phyloP scores from a whole-genome alignment of 2,888 invertebrate species.

The Acanthococcus lagerstroemiae region DNA sequence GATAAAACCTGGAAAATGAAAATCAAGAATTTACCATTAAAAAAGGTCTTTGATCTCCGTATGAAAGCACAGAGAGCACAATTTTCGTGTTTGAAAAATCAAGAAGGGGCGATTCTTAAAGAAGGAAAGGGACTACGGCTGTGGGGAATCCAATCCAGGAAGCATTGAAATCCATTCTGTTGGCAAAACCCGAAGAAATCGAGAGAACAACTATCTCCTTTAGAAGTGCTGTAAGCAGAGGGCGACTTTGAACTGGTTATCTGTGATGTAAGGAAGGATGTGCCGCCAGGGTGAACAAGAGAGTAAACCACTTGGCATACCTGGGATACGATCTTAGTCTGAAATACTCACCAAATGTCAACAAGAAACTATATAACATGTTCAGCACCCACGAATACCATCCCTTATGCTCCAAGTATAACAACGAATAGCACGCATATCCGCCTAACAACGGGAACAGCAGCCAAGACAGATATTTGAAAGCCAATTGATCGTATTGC shows the following conservation, averaged over 20 bases:
- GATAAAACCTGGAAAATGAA: constrained; percentile 66
- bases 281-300: too few species aligned
- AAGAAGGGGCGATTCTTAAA: not conserved
- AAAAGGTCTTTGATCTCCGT: constrained; percentile 1
- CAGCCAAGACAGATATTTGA: constrained; percentile 91
- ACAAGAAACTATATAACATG: constrained; percentile 93
- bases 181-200: too few species aligned
- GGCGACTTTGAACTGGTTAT: too few species aligned
- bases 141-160: not conserved
- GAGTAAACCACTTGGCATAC: too few species aligned
- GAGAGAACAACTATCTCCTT: too few species aligned
- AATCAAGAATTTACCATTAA: too few species aligned
- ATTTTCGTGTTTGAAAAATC: not conserved
- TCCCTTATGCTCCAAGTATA: constrained; percentile 95
- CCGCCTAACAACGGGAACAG: constrained; percentile 85
- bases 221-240: too few species aligned
- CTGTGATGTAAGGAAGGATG: too few species aligned
- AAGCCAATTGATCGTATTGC: constrained; percentile 88
- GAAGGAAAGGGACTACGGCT: not conserved
- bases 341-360: constrained; percentile 66
- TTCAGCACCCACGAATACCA: constrained; percentile 98
- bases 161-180: too few species aligned
- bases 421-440: constrained; percentile 89
- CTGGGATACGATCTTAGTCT: too few species aligned
- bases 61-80: not conserved